Percentiles rank a stretch among this genome's conserved stretches.
Evolutionary conservation across 2,797 vertebrate genomes (phyloP).

Genomic region (Amblyopsis hoosieri): DNA sequence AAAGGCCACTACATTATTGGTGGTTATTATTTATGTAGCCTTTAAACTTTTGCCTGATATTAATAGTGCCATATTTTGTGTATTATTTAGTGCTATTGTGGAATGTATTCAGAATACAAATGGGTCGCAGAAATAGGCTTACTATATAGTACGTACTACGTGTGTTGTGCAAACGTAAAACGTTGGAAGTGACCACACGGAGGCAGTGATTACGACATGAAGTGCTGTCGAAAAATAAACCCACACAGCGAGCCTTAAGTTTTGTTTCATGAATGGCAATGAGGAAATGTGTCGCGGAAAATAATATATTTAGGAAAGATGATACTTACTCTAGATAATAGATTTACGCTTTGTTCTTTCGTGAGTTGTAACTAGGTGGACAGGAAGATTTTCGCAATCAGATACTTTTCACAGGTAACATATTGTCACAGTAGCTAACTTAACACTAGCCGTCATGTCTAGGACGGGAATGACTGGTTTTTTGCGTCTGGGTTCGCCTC

Average conservation of each 20-base stretch:
- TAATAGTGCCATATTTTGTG: too few relatives aligned
- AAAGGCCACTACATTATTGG: too few relatives aligned
- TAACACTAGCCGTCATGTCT: constrained; percentile 56
- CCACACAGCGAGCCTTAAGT: constrained; percentile 46
- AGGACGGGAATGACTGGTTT: constrained; percentile 47
- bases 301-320: not conserved
- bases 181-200: not conserved
- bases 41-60: too few relatives aligned
- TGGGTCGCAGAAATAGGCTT: too few relatives aligned
- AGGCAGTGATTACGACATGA: not conserved
- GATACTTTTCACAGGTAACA: constrained; percentile 27
- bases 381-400: not conserved
- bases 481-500: constrained; percentile 39
- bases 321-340: not conserved
- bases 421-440: constrained; percentile 43
- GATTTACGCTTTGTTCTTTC: not conserved
- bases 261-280: constrained; percentile 22
- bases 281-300: constrained; percentile 1
- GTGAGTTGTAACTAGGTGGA: not conserved
- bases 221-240: constrained; percentile 30
- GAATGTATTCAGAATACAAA: too few relatives aligned
- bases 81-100: too few relatives aligned
- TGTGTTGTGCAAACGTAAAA: not conserved
- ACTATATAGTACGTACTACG: too few relatives aligned
- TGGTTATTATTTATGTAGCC: too few relatives aligned